Conservation (phyloP, 2,797 vertebrate genomes). For the Kryptolebias ocellatus region DNA sequence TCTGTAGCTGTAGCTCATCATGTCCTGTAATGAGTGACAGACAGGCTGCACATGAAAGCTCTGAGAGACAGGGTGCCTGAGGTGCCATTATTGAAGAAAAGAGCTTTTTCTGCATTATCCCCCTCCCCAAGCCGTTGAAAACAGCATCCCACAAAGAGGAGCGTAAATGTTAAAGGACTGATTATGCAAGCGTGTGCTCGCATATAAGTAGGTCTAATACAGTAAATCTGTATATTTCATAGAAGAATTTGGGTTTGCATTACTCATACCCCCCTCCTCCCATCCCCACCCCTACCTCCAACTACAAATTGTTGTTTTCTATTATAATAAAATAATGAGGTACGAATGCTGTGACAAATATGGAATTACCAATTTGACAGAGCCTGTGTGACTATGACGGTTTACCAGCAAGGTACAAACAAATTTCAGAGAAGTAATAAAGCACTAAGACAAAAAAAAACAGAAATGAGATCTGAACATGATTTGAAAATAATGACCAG, state of each 20-base stretch:
- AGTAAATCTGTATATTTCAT: background rate
- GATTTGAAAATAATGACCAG: conserved; percentile 38
- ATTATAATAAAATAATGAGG: conserved; percentile 18
- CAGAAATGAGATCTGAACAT: conserved; percentile 21
- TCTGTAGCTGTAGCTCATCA: conserved; percentile 52
- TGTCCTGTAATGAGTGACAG: conserved; percentile 63
- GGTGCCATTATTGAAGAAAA: conserved; percentile 55
- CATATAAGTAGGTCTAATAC: background rate
- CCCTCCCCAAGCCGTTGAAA: background rate
- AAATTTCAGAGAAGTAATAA: conserved; percentile 27
- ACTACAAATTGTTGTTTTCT: background rate
- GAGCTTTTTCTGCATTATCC: conserved; percentile 40
- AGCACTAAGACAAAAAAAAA: background rate
- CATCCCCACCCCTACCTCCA: background rate
- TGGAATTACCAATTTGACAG: conserved; percentile 44
- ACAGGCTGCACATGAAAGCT: conserved; percentile 58
- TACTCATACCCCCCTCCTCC: background rate
- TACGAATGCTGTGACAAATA: conserved; percentile 22
- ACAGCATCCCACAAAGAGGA: background rate
- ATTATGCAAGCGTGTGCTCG: background rate
- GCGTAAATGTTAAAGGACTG: background rate
- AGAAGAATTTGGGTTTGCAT: background rate
- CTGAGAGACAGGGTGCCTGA: conserved; percentile 32
- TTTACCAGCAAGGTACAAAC: conserved; percentile 32
- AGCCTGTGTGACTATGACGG: conserved; percentile 24